Conservation (phyloP, 2,888 invertebrate genomes). For the Acleris holmiana region DNA sequence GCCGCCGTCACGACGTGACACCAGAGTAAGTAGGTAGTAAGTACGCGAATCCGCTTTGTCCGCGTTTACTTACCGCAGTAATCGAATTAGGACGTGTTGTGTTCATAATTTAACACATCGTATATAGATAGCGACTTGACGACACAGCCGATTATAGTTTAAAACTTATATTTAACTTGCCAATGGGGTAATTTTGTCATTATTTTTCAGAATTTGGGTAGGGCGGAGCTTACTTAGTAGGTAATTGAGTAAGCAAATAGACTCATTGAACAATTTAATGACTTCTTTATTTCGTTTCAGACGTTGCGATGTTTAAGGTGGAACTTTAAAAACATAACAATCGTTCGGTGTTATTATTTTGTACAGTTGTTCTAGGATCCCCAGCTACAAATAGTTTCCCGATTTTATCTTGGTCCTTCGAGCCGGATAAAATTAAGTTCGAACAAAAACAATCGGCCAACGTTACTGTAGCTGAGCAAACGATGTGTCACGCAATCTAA, state of each 20-base stretch:
- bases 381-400: background rate
- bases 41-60: slow-evolving; percentile 73
- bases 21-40: slow-evolving; percentile 55
- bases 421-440: slow-evolving; percentile 32
- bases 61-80: slow-evolving; percentile 63
- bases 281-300: too few species aligned
- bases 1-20: slow-evolving; percentile 39
- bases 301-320: too few species aligned
- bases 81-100: slow-evolving; percentile 64
- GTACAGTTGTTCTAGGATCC: too few species aligned
- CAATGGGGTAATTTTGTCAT: too few species aligned
- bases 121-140: background rate
- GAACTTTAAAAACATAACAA: too few species aligned
- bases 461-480: slow-evolving; percentile 51
- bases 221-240: too few species aligned
- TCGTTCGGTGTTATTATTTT: too few species aligned
- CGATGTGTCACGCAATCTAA: slow-evolving; percentile 62
- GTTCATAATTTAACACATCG: slow-evolving; percentile 35
- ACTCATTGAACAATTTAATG: too few species aligned
- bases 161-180: background rate
- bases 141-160: background rate
- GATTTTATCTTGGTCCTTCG: slow-evolving; percentile 23
- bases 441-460: slow-evolving; percentile 36
- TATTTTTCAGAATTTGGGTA: too few species aligned
- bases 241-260: too few species aligned